Conservation (phyloP, 2,113 vertebrate genomes). For the Ameiurus melas region DNA sequence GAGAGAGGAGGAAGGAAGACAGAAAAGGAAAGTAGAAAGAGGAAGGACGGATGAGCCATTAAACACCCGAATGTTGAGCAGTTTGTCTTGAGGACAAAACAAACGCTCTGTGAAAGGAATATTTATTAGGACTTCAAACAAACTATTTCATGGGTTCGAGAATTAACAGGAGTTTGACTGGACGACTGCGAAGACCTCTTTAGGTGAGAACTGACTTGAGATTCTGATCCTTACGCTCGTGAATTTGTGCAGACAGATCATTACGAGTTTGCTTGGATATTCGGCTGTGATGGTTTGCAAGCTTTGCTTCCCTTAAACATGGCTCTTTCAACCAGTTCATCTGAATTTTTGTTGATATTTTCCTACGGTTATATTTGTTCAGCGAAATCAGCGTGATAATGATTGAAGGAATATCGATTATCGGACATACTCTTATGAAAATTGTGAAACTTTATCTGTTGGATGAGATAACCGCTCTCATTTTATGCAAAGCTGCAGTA, state of each 20-base stretch:
- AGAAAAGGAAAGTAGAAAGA: slow-evolving; percentile 16
- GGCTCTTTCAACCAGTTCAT: background rate
- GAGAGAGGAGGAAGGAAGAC: slow-evolving; percentile 24
- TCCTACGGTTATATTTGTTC: background rate
- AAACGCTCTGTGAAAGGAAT: slow-evolving; percentile 50
- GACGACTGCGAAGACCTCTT: slow-evolving; percentile 47
- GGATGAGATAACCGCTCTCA: background rate
- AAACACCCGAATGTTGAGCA: slow-evolving; percentile 17
- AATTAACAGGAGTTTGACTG: slow-evolving; percentile 38
- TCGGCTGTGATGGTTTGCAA: background rate
- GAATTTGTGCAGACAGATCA: background rate
- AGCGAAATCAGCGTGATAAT: slow-evolving; percentile 12
- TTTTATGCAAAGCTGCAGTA: background rate
- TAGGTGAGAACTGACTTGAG: slow-evolving; percentile 30
- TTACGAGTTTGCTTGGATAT: background rate
- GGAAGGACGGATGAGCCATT: background rate
- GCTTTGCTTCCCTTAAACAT: background rate
- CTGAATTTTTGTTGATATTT: background rate
- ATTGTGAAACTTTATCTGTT: background rate
- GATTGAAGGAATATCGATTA: background rate
- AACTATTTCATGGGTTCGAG: slow-evolving; percentile 40
- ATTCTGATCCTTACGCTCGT: background rate
- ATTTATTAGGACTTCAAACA: slow-evolving; percentile 48
- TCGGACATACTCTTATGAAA: background rate
- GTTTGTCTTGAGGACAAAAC: slow-evolving; percentile 44